Evolutionary conservation across 2,888 invertebrate genomes (phyloP).

Genomic region (Branchellion lobata): DNA sequence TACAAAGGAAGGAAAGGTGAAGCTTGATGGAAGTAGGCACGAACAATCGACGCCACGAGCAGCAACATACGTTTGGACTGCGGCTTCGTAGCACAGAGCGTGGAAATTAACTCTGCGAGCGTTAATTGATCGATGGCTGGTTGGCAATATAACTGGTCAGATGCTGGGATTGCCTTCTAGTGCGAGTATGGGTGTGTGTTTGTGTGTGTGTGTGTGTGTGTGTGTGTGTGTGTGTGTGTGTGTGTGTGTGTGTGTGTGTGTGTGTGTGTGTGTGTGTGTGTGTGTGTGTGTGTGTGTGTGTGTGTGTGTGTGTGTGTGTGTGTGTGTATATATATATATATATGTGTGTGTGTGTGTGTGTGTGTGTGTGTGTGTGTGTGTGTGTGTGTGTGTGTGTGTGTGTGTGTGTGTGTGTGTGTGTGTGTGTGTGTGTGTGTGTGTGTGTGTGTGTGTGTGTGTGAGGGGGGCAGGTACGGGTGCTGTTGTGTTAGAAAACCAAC

Average conservation of each 20-base stretch:
- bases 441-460: conserved; percentile 22
- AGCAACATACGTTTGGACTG: not conserved
- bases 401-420: conserved; percentile 32
- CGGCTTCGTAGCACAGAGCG: too few relatives aligned
- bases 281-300: conserved; percentile 15
- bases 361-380: conserved; percentile 32
- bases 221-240: conserved; percentile 26
- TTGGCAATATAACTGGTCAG: conserved; percentile 43
- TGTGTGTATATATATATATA: conserved; percentile 10
- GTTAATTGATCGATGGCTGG: conserved; percentile 42
- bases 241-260: conserved; percentile 29
- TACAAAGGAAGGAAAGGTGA: not conserved
- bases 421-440: conserved; percentile 32
- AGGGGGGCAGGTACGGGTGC: not conserved
- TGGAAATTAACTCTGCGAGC: conserved; percentile 39
- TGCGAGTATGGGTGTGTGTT: conserved; percentile 21
- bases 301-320: conserved; percentile 17
- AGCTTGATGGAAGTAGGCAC: not conserved
- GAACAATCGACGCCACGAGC: too few relatives aligned
- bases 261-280: conserved; percentile 25
- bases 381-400: conserved; percentile 34
- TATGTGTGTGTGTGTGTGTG: conserved; percentile 23
- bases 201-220: conserved; percentile 36
- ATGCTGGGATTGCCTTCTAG: conserved; percentile 24
- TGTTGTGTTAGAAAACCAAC: too few relatives aligned